Percentiles rank a stretch among this genome's conserved stretches.
Conservation (phyloP, 2,888 invertebrate species). For the Acleris laterana region DNA sequence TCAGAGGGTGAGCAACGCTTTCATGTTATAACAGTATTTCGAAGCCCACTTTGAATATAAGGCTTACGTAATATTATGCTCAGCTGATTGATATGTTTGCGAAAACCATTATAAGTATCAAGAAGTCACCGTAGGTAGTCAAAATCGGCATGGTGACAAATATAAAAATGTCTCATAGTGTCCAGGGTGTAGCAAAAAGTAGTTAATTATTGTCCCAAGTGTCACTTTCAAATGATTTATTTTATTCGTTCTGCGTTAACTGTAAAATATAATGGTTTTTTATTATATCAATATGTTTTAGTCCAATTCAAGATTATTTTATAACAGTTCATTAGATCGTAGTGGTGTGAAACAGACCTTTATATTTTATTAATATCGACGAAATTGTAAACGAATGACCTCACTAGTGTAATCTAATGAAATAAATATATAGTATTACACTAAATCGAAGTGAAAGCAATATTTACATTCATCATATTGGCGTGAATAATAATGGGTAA, state of each 20-base stretch:
- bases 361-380: constrained; percentile 37
- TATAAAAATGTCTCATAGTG: too few species aligned
- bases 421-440: constrained; percentile 15
- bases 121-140: too few species aligned
- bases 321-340: background rate
- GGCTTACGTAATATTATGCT: too few species aligned
- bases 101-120: background rate
- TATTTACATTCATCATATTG: constrained; percentile 10
- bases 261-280: background rate
- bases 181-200: too few species aligned
- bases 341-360: constrained; percentile 23
- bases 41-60: too few species aligned
- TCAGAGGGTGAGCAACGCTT: too few species aligned
- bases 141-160: too few species aligned
- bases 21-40: too few species aligned
- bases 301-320: background rate
- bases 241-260: background rate
- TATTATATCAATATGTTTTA: background rate
- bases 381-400: constrained; percentile 45
- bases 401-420: constrained; percentile 47
- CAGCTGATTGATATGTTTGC: background rate
- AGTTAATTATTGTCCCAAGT: background rate
- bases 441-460: constrained; percentile 30
- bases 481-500: background rate
- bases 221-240: background rate